Evolutionary conservation across 2,888 invertebrate species (phyloP), one percentile per base, ranked within the genome.

Genomic region (Alentia gelatinosa): DNA sequence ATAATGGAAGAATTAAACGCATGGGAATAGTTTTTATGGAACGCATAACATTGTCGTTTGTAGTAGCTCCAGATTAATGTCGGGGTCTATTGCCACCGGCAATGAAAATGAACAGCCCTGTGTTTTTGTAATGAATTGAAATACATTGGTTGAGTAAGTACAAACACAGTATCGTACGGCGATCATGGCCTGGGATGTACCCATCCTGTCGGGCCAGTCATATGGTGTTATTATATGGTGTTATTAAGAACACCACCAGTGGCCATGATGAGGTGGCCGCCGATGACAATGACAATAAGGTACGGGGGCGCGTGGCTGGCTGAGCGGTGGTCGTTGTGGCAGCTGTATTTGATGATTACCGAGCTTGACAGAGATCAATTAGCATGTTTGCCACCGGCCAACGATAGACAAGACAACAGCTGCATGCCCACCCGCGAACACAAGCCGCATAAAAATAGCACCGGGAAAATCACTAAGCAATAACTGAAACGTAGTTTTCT

Each of bases 331-430:
- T 4, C 0, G 1, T n/a, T 4, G 39, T 39, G 79, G 79, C 79
- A 79, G 79, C 79, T 79, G 79, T 79, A 79, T 79, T 79, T 79
- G 79, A 39, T 79, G 79, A 79, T 79, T 79, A 37, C 74, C 4
- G 30, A 74, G 33, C 4, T 33, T 23, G 74, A 74, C 74, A 33
- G 30, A 74, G 74, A 74, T 33, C 30, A 26, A 74, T 74, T 74
- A 74, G 74, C 74, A 74, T 74, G 74, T 74, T 74, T 74, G 74
- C 74, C 35, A 33, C 12, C 23, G 74, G 74, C 74, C 7, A 74
- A 35, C 74, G 74, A 26, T 26, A 26, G 63, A 63, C 63, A 63
- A 30, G 74, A 35, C 74, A 74, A 5, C 74, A 74, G 74, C 74
- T 74, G 74, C 74, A 7, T 9, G 74, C 30, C 74, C 74, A 74